Evolutionary conservation across 2,113 vertebrate species (phyloP), one percentile per base, ranked within the genome.

Genomic region (Cyanoliseus patagonus): DNA sequence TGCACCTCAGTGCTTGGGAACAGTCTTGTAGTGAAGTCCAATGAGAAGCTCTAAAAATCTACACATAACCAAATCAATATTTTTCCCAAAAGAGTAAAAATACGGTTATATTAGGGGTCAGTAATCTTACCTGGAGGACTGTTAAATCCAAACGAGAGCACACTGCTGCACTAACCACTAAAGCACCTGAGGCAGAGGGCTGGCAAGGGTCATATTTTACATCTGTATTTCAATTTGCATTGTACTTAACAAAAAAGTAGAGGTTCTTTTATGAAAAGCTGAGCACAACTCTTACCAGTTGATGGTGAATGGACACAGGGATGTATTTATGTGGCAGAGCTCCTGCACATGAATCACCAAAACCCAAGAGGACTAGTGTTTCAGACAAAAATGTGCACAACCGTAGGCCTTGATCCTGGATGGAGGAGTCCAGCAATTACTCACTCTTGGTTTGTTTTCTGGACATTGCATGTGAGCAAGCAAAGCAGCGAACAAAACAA

Each of bases 331-430:
- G 47, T 57, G 47, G 24, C 13, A 8, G 44, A 81, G 24, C 42
- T 94, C 41, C 47, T 79, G 61, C 55, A 73, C 30, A 41, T 27
- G 80, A 69, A 66, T 68, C 62, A 79, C 0, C 0, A 82, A 90
- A 88, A 22, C 73, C 57, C 73, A 33, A 28, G 80, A 75, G 57
- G 80, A 88, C 95, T 92, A 84, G 6, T 1, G 2, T 57, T 94
- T 91, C 90, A 86, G 73, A 11, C 30, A 68, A 80, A 94, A 94
- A 92, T 49, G 57, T 62, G 55, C 83, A 31, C 69, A 88, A 79
- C 69, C 69, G 46, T 59, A 61, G 33, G 39, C 70, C 61, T 67
- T 3, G 2, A 31, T 24, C 37, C 49, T 69, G 39, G 30, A 31
- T 41, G 17, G 83, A 18, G n/a, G 9, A 90, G 51, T 27, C 69